A percentile compares a stretch with the other conserved stretches of the same genome.
These are phyloP conservation scores for Tympanoctomys barrerae DNA, from an alignment of 2,797 vertebrate genomes.

Conservation along the genomic window DNA sequence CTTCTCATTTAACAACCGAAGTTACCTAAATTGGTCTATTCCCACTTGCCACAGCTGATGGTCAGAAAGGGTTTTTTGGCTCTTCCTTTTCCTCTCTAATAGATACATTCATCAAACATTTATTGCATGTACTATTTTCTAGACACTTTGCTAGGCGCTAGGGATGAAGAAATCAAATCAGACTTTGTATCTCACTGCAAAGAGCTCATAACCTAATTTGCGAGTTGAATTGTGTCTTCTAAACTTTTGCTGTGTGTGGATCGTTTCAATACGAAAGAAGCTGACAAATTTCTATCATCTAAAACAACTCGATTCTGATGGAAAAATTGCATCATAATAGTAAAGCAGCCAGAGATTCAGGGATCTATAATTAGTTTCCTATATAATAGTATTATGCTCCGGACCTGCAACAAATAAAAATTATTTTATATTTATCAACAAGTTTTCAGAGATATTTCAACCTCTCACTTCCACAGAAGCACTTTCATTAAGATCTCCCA, in stretches of 20 bases:
- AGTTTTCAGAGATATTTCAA: not conserved
- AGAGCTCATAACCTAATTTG: slow-evolving; percentile 60
- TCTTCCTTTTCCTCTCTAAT: slow-evolving; percentile 58
- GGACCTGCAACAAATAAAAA: not conserved
- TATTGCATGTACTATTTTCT: slow-evolving; percentile 69
- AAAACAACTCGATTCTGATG: not conserved
- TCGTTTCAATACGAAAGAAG: not conserved
- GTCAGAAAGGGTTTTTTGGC: slow-evolving; percentile 55
- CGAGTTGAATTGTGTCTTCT: slow-evolving; percentile 46
- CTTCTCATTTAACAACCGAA: slow-evolving; percentile 63
- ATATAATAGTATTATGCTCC: not conserved
- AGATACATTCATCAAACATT: slow-evolving; percentile 64
- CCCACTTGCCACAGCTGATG: slow-evolving; percentile 44
- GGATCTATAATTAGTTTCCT: not conserved
- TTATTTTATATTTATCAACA: not conserved
- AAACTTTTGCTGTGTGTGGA: not conserved
- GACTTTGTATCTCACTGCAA: slow-evolving; percentile 24
- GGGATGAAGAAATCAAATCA: slow-evolving; percentile 65
- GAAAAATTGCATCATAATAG: not conserved
- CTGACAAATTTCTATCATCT: not conserved
- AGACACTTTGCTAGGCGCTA: slow-evolving; percentile 61
- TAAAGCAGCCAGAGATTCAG: not conserved
- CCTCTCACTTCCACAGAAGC: not conserved
- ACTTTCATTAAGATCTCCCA: not conserved
- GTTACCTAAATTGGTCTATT: slow-evolving; percentile 71